A percentile compares a stretch with the other conserved stretches of the same genome.
Conservation (phyloP, 1,140 invertebrate genomes). For the Drosophila sp. region DNA sequence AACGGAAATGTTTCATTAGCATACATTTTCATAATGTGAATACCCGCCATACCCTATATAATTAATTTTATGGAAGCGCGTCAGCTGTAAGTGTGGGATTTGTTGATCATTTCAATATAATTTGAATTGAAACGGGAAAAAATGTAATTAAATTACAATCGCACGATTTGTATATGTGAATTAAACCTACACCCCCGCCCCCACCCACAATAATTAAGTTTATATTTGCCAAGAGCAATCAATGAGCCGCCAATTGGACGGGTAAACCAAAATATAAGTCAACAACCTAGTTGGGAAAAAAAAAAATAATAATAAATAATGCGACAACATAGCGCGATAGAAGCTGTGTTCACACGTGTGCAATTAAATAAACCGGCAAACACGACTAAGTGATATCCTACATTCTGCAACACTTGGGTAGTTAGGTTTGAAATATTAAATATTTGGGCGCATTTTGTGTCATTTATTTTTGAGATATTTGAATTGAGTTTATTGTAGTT, state of each 20-base stretch:
- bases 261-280: conserved; percentile 50
- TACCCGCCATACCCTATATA: conserved; percentile 10
- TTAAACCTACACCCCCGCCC: too few relatives aligned
- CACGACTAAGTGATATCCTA: not conserved
- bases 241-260: conserved; percentile 59
- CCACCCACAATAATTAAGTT: conserved; percentile 54
- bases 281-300: conserved; percentile 38
- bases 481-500: too few relatives aligned
- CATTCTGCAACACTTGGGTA: too few relatives aligned
- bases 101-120: conserved; percentile 66
- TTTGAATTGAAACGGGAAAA: conserved; percentile 55
- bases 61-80: conserved; percentile 4
- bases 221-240: conserved; percentile 58
- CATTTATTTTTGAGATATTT: too few relatives aligned
- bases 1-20: not conserved
- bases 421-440: too few relatives aligned
- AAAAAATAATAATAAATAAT: conserved; percentile 15
- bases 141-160: conserved; percentile 68
- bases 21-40: not conserved
- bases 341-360: conserved; percentile 12
- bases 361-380: not conserved
- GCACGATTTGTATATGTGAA: conserved; percentile 26
- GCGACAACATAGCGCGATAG: conserved; percentile 35
- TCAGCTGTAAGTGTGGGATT: conserved; percentile 27
- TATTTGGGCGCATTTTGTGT: too few relatives aligned